phyloP scores from a whole-genome alignment of 2,113 vertebrate species.

The Enhydra lutris region DNA sequence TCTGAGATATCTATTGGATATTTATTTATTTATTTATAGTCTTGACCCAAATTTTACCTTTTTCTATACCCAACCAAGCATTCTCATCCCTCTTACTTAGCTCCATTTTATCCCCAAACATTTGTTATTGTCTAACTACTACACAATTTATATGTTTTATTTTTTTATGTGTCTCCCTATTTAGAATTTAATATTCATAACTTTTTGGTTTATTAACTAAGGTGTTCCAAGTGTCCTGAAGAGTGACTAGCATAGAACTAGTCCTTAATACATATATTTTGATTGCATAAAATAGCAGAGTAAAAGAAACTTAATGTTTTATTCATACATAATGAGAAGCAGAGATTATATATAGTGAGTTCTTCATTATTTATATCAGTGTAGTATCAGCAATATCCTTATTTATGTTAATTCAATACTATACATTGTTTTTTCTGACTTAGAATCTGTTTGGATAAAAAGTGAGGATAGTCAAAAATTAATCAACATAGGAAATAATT shows the following conservation, averaged over 20 bases:
- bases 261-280: not conserved
- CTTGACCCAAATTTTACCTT: not conserved
- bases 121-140: not conserved
- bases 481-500: not conserved
- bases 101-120: not conserved
- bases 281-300: not conserved
- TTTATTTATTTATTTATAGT: not conserved
- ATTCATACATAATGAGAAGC: not conserved
- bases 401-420: not conserved
- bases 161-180: not conserved
- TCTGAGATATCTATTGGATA: not conserved
- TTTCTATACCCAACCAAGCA: not conserved
- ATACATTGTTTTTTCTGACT: not conserved
- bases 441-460: not conserved
- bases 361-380: not conserved
- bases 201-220: not conserved
- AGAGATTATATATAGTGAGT: not conserved
- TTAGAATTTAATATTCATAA: not conserved
- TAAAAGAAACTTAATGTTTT: not conserved
- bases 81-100: not conserved
- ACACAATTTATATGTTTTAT: not conserved
- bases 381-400: not conserved
- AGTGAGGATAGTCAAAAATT: not conserved
- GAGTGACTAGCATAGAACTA: not conserved
- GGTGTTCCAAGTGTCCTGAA: not conserved